Percentiles rank a stretch among this genome's conserved stretches.
Conservation (phyloP, 1,140 invertebrate genomes). For the Neelides sp. region DNA sequence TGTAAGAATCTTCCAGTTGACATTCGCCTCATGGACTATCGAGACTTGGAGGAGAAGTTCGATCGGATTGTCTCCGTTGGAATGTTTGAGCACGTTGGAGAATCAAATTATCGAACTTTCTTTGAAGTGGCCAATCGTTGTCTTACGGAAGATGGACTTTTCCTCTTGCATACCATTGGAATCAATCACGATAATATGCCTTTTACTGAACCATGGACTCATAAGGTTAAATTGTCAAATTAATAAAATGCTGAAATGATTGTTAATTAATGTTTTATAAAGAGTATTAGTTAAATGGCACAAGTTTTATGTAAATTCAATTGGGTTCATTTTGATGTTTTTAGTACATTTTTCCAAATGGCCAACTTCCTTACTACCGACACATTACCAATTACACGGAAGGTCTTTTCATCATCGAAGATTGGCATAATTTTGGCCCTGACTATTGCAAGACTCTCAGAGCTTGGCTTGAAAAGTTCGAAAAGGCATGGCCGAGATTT, state of each 20-base stretch:
- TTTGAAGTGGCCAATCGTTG: slow-evolving; percentile 11
- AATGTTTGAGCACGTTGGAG: slow-evolving; percentile 25
- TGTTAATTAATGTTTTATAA: too few relatives aligned
- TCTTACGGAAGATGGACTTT: slow-evolving; percentile 17
- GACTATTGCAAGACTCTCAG: slow-evolving; percentile 10
- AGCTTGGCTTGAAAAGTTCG: slow-evolving; percentile 9
- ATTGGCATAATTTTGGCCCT: slow-evolving; percentile 13
- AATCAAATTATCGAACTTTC: slow-evolving; percentile 10
- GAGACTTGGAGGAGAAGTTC: slow-evolving; percentile 22
- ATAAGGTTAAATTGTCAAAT: slow-evolving; percentile 9
- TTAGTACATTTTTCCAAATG: slow-evolving; percentile 15
- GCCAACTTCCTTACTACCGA: slow-evolving; percentile 8
- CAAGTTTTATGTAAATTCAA: too few relatives aligned
- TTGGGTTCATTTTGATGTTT: too few relatives aligned
- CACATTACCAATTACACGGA: too few relatives aligned
- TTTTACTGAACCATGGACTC: not conserved
- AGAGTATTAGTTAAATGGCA: too few relatives aligned
- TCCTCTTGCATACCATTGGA: slow-evolving; percentile 14
- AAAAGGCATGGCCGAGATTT: slow-evolving; percentile 9
- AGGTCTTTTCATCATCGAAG: slow-evolving; percentile 9
- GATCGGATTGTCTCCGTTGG: slow-evolving; percentile 11
- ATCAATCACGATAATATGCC: not conserved
- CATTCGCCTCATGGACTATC: slow-evolving; percentile 20
- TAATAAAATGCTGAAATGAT: too few relatives aligned
- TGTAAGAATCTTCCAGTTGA: slow-evolving; percentile 20